Percentiles rank a stretch among this genome's conserved stretches.
phyloP scores from a whole-genome alignment of 1,140 invertebrate genomes.

The Elysia chlorotica region DNA sequence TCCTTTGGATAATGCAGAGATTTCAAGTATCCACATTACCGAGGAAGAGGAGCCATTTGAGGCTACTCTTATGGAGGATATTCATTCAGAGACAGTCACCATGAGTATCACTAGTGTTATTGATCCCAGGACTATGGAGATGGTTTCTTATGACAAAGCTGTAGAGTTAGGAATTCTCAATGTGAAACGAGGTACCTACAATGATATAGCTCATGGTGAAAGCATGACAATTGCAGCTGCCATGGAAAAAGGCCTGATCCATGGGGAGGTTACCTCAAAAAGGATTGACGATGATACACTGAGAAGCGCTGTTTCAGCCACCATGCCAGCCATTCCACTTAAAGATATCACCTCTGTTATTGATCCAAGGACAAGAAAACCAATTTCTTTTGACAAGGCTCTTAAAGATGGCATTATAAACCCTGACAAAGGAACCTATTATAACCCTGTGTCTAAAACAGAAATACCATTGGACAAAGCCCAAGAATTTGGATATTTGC shows the following conservation, averaged over 20 bases:
- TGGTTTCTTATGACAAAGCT: slow-evolving; percentile 82
- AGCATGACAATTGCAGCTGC: slow-evolving; percentile 62
- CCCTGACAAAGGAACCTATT: slow-evolving; percentile 80
- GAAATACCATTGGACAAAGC: slow-evolving; percentile 63
- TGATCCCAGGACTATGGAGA: slow-evolving; percentile 81
- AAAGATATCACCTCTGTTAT: slow-evolving; percentile 72
- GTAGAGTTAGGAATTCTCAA: slow-evolving; percentile 83
- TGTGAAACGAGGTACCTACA: slow-evolving; percentile 70
- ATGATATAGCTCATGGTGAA: slow-evolving; percentile 81
- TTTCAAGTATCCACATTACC: slow-evolving; percentile 52
- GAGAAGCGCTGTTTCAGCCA: slow-evolving; percentile 44
- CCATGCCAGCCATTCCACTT: slow-evolving; percentile 38
- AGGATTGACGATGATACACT: slow-evolving; percentile 50
- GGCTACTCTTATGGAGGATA: slow-evolving; percentile 53
- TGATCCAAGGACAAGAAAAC: slow-evolving; percentile 76
- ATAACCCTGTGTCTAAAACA: slow-evolving; percentile 74
- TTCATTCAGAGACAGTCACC: slow-evolving; percentile 56
- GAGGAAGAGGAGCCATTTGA: slow-evolving; percentile 52
- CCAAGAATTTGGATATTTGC: slow-evolving; percentile 47
- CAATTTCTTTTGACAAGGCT: slow-evolving; percentile 72
- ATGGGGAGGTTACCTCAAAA: slow-evolving; percentile 54
- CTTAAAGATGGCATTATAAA: slow-evolving; percentile 75
- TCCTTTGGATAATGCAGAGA: slow-evolving; percentile 31
- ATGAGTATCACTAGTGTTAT: slow-evolving; percentile 70
- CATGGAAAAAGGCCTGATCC: slow-evolving; percentile 71